Conservation (phyloP, 2,888 invertebrate species). For the Belgica antarctica region DNA sequence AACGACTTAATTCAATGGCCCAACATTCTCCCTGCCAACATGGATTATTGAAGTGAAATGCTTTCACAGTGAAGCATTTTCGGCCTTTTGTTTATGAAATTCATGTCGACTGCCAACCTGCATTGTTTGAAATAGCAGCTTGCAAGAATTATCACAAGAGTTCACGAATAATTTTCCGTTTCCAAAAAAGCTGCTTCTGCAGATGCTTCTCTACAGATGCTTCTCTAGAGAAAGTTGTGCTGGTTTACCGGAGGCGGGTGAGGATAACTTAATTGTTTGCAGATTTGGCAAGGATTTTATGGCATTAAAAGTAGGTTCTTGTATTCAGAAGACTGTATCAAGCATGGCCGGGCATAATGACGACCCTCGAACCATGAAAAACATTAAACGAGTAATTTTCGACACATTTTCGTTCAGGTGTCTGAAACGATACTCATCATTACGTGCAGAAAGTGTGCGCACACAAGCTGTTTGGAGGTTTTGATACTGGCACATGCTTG, state of each 20-base stretch:
- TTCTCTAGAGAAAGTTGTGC: conserved; percentile 14
- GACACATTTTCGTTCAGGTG: background rate
- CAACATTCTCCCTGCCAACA: background rate
- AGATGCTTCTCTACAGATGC: conserved; percentile 23
- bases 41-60: no score
- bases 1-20: background rate
- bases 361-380: background rate
- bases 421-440: background rate
- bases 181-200: conserved; percentile 14
- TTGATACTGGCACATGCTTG: no score
- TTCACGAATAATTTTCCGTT: background rate
- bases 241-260: background rate
- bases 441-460: background rate
- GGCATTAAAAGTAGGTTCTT: background rate
- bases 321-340: background rate
- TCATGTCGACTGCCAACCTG: background rate
- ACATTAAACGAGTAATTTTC: background rate
- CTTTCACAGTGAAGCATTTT: no score
- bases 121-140: background rate
- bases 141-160: background rate
- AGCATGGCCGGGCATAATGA: background rate
- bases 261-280: background rate
- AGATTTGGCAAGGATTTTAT: background rate
- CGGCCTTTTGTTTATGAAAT: background rate
- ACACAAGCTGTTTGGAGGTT: no score